Conservation (phyloP, 2,113 vertebrate genomes). For the Aviceda subcristata region DNA sequence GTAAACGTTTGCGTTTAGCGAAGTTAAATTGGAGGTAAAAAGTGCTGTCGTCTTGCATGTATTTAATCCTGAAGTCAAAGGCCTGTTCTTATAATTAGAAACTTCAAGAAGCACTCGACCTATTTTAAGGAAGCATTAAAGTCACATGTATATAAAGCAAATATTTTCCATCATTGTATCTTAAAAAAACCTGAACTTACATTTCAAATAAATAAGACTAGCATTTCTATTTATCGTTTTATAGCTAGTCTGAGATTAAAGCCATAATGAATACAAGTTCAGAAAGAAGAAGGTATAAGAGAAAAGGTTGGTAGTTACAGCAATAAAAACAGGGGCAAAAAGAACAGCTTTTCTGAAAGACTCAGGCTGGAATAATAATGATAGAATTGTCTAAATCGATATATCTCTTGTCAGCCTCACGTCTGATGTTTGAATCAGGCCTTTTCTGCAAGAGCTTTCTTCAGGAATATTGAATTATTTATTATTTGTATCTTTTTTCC, state of each 20-base stretch:
- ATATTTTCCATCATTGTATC: slow-evolving; percentile 5
- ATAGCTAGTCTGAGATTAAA: slow-evolving; percentile 66
- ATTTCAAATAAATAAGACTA: neutral
- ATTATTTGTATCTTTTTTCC: slow-evolving; percentile 82
- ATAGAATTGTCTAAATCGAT: slow-evolving; percentile 86
- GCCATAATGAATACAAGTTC: slow-evolving; percentile 69
- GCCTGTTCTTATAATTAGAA: slow-evolving; percentile 57
- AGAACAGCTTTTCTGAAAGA: slow-evolving; percentile 75
- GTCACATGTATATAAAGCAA: neutral
- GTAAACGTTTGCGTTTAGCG: neutral
- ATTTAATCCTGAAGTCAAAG: slow-evolving; percentile 14
- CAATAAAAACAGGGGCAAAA: slow-evolving; percentile 75
- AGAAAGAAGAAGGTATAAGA: slow-evolving; percentile 62
- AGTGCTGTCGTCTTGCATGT: neutral
- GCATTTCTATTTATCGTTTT: slow-evolving; percentile 56
- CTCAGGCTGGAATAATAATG: slow-evolving; percentile 82
- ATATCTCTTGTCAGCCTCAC: slow-evolving; percentile 81
- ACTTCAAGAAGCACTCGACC: slow-evolving; percentile 48
- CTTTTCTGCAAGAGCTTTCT: slow-evolving; percentile 80
- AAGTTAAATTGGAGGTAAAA: slow-evolving; percentile 24
- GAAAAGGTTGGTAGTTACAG: slow-evolving; percentile 71
- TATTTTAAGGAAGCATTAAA: slow-evolving; percentile 20
- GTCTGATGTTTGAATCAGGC: slow-evolving; percentile 85
- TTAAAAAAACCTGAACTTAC: neutral
- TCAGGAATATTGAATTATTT: slow-evolving; percentile 87